Conservation (phyloP, 2,113 vertebrate species). For the Triplophysa siluroides region DNA sequence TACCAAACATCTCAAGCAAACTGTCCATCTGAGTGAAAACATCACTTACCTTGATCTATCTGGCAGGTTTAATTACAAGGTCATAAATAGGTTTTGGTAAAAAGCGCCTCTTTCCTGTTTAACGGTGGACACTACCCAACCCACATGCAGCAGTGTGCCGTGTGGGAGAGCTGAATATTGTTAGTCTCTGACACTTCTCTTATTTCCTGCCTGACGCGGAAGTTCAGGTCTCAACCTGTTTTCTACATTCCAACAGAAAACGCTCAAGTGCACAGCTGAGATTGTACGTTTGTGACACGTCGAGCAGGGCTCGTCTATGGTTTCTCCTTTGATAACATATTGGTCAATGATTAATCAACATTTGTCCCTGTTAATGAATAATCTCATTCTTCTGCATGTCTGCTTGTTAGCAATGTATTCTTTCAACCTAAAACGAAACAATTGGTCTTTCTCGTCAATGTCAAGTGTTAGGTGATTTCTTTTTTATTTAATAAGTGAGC, state of each 20-base stretch:
- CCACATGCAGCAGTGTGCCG: constrained; percentile 51
- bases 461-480: no score
- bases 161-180: constrained; percentile 41
- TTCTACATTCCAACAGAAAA: constrained; percentile 64
- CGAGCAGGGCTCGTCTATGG: neutral
- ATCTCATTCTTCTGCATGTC: neutral
- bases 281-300: neutral
- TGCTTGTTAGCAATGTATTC: no score
- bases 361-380: constrained; percentile 1
- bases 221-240: constrained; percentile 76
- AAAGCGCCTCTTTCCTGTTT: neutral
- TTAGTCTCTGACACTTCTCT: constrained; percentile 57
- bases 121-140: constrained; percentile 25
- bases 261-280: neutral
- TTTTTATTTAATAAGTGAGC: no score
- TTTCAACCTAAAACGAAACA: no score
- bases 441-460: no score
- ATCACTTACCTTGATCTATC: constrained; percentile 22
- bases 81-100: constrained; percentile 24
- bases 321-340: constrained; percentile 4
- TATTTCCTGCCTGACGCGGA: constrained; percentile 74
- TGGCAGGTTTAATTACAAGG: constrained; percentile 2
- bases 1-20: neutral
- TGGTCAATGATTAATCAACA: constrained; percentile 18
- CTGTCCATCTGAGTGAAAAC: neutral